Conservation (phyloP, 2,113 vertebrate species). For the Struthidea cinerea region DNA sequence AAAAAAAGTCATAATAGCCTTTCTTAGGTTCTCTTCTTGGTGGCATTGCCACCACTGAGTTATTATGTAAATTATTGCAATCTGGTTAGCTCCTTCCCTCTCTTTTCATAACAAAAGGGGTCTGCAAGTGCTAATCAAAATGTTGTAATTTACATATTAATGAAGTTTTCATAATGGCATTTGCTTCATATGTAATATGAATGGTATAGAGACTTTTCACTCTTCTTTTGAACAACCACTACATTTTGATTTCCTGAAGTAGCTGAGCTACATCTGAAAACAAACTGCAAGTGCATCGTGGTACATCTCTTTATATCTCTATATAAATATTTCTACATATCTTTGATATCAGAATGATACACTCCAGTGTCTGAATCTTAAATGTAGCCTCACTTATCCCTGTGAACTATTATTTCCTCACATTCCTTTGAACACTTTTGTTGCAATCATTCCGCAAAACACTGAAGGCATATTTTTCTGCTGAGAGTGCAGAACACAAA, state of each 20-base stretch:
- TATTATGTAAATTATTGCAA: conserved; percentile 82
- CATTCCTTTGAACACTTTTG: not conserved
- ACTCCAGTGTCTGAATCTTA: not conserved
- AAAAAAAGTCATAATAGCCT: conserved; percentile 56
- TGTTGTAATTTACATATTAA: conserved; percentile 84
- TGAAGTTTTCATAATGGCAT: conserved; percentile 76
- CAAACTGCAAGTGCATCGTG: not conserved
- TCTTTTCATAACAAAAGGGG: conserved; percentile 76
- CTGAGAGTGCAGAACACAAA: conserved; percentile 13
- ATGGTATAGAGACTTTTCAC: conserved; percentile 59
- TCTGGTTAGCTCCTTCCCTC: conserved; percentile 76
- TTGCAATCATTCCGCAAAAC: conserved; percentile 44
- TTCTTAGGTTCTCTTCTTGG: conserved; percentile 61
- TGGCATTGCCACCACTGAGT: conserved; percentile 68
- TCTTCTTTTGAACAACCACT: conserved; percentile 41
- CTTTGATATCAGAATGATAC: not conserved
- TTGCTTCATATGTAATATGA: conserved; percentile 68
- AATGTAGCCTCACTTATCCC: not conserved
- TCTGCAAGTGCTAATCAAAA: conserved; percentile 82
- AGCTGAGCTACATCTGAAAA: conserved; percentile 30
- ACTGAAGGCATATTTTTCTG: conserved; percentile 39
- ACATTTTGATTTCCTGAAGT: conserved; percentile 47
- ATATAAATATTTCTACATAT: not conserved
- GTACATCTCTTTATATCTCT: not conserved
- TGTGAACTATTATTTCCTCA: conserved; percentile 32